A percentile compares a stretch with the other conserved stretches of the same genome.
phyloP scores from a whole-genome alignment of 2,113 vertebrate species.

The Dunckerocampus dactyliophorus region DNA sequence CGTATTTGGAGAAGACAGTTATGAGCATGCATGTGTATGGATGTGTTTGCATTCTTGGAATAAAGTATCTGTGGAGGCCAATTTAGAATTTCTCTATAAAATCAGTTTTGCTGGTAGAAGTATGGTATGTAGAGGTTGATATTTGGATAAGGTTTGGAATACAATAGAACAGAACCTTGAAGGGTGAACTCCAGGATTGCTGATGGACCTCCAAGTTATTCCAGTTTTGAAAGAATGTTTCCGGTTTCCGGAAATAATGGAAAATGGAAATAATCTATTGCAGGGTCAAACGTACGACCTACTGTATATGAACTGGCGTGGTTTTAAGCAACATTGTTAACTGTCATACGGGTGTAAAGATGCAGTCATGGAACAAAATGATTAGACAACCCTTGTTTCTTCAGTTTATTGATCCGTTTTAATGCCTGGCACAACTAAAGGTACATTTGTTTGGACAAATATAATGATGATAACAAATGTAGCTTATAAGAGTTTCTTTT shows the following conservation, averaged over 20 bases:
- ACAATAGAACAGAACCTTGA: background rate
- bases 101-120: slow-evolving; percentile 5
- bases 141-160: background rate
- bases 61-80: slow-evolving; percentile 15
- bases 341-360: too few relatives aligned
- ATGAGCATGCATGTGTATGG: slow-evolving; percentile 13
- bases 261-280: background rate
- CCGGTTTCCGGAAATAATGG: background rate
- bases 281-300: background rate
- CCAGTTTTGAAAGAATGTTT: background rate
- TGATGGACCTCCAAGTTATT: background rate
- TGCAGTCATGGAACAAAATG: too few relatives aligned
- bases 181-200: background rate
- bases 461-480: too few relatives aligned
- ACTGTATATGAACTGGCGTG: too few relatives aligned
- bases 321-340: background rate
- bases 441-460: too few relatives aligned
- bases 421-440: too few relatives aligned
- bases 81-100: background rate
- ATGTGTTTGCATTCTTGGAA: slow-evolving; percentile 9
- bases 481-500: too few relatives aligned
- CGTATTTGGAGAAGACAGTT: slow-evolving; percentile 54
- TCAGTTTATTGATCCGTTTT: too few relatives aligned
- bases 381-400: too few relatives aligned
- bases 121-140: background rate